These are phyloP conservation scores for Nematolebias whitei DNA, from an alignment of 2,113 vertebrate species.

Conservation along the genomic window DNA sequence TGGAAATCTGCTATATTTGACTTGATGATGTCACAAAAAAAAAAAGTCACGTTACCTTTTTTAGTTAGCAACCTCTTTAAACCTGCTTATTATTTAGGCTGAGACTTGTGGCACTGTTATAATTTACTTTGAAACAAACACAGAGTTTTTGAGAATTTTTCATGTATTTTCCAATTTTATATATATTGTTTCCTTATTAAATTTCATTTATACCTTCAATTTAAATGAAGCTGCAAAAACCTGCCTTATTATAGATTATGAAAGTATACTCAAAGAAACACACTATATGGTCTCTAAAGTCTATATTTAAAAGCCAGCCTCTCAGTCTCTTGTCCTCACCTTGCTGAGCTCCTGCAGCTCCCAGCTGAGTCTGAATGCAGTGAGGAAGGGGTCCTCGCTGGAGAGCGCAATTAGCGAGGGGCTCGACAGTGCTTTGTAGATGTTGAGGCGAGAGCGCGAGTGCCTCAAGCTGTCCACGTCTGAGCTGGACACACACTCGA, in stretches of 20 bases:
- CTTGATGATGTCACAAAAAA: neutral
- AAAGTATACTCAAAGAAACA: conserved; percentile 11
- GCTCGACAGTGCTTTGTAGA: conserved; percentile 94
- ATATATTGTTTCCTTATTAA: too few relatives aligned
- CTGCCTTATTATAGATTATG: neutral
- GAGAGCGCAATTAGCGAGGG: conserved; percentile 94
- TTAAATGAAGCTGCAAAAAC: neutral
- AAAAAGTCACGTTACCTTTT: too few relatives aligned
- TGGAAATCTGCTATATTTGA: neutral
- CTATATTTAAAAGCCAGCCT: neutral
- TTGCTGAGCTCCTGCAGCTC: conserved; percentile 98
- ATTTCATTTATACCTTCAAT: neutral
- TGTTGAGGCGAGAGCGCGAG: conserved; percentile 96
- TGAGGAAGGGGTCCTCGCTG: conserved; percentile 98
- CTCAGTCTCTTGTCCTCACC: conserved; percentile 55
- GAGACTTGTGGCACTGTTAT: neutral
- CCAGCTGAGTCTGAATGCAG: conserved; percentile 96
- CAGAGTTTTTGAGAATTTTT: neutral
- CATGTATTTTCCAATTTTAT: neutral
- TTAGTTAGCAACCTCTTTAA: too few relatives aligned
- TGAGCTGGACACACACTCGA: conserved; percentile 95
- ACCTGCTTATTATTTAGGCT: too few relatives aligned
- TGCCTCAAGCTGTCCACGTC: conserved; percentile 97
- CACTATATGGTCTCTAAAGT: conserved; percentile 1
- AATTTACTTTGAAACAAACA: neutral